Conservation (phyloP, 2,888 invertebrate species). For the Balanococcus diminutus region DNA sequence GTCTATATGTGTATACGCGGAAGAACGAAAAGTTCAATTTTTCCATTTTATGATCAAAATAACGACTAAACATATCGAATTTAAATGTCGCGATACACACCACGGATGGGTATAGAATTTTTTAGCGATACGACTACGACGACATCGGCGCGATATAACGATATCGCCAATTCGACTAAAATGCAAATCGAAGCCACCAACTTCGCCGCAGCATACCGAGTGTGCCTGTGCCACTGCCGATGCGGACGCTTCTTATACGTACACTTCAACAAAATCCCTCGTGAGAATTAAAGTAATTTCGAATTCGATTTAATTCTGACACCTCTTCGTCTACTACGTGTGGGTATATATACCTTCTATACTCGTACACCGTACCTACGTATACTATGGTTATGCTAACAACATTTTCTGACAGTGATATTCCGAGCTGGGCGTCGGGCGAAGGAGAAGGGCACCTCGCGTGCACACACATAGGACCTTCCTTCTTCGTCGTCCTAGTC, state of each 20-base stretch:
- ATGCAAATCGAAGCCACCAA: conserved; percentile 52
- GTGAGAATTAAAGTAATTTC: conserved; percentile 55
- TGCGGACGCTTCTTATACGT: conserved; percentile 35
- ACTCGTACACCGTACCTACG: too few species aligned
- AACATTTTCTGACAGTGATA: conserved; percentile 53
- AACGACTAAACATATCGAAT: conserved; percentile 42
- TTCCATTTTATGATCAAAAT: conserved; percentile 31
- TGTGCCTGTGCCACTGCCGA: too few species aligned
- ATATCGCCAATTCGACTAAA: conserved; percentile 51
- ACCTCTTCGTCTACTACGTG: conserved; percentile 19
- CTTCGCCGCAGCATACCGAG: conserved; percentile 37
- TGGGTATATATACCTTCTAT: neutral
- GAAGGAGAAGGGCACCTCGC: neutral
- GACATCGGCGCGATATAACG: neutral
- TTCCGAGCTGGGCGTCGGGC: neutral
- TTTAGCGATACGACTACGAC: neutral
- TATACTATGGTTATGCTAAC: conserved; percentile 48
- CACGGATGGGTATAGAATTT: neutral
- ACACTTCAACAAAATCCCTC: conserved; percentile 50
- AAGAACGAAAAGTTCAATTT: conserved; percentile 20
- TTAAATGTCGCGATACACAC: conserved; percentile 33
- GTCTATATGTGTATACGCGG: neutral
- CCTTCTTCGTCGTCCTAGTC: too few species aligned
- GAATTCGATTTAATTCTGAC: conserved; percentile 54
- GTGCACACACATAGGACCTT: conserved; percentile 9